Evolutionary conservation across 2,113 vertebrate species (phyloP).

Genomic region (Nanorana parkeri): DNA sequence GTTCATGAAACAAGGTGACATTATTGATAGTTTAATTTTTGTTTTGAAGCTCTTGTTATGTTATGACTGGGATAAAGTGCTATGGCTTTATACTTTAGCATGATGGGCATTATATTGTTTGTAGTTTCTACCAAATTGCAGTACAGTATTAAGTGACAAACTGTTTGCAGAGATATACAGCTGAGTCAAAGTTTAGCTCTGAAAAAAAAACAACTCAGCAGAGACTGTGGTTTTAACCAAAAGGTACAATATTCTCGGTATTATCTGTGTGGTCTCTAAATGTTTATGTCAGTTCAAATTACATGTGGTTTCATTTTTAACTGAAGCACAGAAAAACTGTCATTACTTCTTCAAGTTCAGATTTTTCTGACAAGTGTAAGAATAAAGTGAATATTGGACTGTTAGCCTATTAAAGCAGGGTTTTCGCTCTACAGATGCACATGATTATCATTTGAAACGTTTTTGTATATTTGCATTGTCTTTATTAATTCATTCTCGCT

Average conservation of each 20-base stretch:
- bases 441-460: too few species aligned
- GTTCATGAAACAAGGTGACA: too few species aligned
- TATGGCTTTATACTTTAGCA: neutral
- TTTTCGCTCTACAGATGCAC: too few species aligned
- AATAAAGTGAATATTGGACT: neutral
- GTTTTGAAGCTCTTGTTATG: neutral
- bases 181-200: slow-evolving; percentile 5
- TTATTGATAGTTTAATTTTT: neutral
- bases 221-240: slow-evolving; percentile 23
- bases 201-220: neutral
- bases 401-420: too few species aligned
- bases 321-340: neutral
- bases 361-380: neutral
- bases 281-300: slow-evolving; percentile 3
- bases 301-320: neutral
- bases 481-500: too few species aligned
- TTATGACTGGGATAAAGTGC: neutral
- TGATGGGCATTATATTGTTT: slow-evolving; percentile 1
- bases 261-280: slow-evolving; percentile 39
- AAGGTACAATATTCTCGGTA: neutral
- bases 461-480: too few species aligned
- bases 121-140: neutral
- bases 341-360: neutral
- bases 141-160: rapidly evolving
- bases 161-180: neutral